Conservation (phyloP, 2,888 invertebrate species). For the Drosophila lutescens region DNA sequence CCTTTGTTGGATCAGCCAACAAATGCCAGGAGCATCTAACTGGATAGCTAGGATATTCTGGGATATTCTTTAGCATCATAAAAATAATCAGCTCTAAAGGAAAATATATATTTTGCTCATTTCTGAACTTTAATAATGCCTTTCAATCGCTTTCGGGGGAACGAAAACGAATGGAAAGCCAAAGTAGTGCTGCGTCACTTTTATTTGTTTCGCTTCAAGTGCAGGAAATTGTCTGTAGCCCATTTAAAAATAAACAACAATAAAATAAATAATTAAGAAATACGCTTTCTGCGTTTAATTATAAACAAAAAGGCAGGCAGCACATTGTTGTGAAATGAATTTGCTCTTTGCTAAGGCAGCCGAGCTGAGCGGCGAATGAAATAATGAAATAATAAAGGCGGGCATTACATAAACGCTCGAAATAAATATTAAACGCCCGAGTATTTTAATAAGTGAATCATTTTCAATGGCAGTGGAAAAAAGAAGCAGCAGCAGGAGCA, state of each 20-base stretch:
- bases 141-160: neutral
- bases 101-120: conserved; percentile 46
- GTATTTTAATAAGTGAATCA: conserved; percentile 67
- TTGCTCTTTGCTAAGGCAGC: conserved; percentile 19
- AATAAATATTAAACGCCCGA: conserved; percentile 60
- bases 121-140: conserved; percentile 66
- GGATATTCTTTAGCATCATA: neutral
- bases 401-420: conserved; percentile 75
- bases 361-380: conserved; percentile 27
- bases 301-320: conserved; percentile 63
- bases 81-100: conserved; percentile 8
- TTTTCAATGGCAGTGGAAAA: conserved; percentile 39
- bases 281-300: conserved; percentile 74
- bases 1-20: conserved; percentile 27
- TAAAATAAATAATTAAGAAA: conserved; percentile 81
- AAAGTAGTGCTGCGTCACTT: conserved; percentile 70
- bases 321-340: conserved; percentile 46
- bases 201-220: conserved; percentile 78
- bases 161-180: neutral
- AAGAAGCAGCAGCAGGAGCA: conserved; percentile 9
- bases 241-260: conserved; percentile 82
- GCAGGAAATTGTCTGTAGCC: conserved; percentile 81
- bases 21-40: conserved; percentile 16
- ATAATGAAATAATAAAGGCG: conserved; percentile 56
- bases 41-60: neutral